These are phyloP conservation scores for Phania funesta DNA, from an alignment of 2,888 invertebrate genomes.

Conservation along the genomic window DNA sequence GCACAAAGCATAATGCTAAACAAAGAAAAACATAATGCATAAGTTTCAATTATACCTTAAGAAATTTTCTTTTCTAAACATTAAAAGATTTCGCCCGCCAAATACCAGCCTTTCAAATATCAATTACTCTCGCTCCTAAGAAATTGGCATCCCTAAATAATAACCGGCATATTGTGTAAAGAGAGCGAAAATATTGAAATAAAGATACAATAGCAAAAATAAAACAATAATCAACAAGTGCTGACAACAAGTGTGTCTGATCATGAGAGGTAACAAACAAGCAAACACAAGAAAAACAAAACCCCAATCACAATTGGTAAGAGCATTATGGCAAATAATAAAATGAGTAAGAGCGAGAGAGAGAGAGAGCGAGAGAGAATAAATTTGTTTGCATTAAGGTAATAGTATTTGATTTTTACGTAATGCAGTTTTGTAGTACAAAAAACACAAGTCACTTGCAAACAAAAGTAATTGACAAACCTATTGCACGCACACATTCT, in stretches of 20 bases:
- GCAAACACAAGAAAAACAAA: background rate
- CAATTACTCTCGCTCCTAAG: background rate
- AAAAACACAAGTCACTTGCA: background rate
- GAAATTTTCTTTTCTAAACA: background rate
- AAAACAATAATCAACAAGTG: slow-evolving; percentile 57
- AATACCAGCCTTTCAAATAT: background rate
- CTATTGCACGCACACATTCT: background rate
- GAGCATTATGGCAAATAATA: slow-evolving; percentile 29
- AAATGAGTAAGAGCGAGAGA: background rate
- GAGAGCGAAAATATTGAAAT: slow-evolving; percentile 34
- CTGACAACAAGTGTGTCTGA: slow-evolving; percentile 59
- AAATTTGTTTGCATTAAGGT: background rate
- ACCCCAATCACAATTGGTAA: slow-evolving; percentile 2
- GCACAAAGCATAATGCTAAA: too few relatives aligned
- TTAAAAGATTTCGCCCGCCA: background rate
- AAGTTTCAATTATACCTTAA: too few relatives aligned
- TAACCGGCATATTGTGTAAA: slow-evolving; percentile 62
- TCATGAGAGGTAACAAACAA: slow-evolving; percentile 21
- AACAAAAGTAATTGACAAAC: background rate
- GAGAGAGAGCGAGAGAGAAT: background rate
- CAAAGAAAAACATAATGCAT: too few relatives aligned
- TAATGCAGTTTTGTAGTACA: slow-evolving; percentile 60
- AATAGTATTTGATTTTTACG: background rate
- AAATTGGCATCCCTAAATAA: slow-evolving; percentile 41
- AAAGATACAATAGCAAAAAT: slow-evolving; percentile 22